A percentile compares a stretch with the other conserved stretches of the same genome.
phyloP scores from a whole-genome alignment of 2,113 vertebrate genomes.

The Indicator maculatus region DNA sequence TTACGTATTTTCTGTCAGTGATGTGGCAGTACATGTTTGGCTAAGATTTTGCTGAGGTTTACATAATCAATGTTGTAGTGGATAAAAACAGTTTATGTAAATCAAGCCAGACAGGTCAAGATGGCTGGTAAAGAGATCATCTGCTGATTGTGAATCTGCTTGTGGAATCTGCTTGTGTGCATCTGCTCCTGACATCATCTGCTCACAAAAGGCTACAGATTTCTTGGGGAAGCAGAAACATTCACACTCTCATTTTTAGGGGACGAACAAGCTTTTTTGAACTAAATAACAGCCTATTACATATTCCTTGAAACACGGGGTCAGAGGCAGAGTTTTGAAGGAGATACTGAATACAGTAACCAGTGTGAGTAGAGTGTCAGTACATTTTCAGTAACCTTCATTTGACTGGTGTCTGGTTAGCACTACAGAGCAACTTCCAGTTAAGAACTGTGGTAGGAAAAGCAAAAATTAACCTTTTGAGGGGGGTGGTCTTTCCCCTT shows the following conservation, averaged over 20 bases:
- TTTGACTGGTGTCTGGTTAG: background rate
- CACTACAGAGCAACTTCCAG: background rate
- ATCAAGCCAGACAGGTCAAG: slow-evolving; percentile 47
- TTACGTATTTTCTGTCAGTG: background rate
- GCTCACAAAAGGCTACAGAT: background rate
- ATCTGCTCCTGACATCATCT: slow-evolving; percentile 8
- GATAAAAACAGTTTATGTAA: slow-evolving; percentile 35
- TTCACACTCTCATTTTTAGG: background rate
- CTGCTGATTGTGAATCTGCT: slow-evolving; percentile 34
- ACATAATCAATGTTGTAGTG: slow-evolving; percentile 13
- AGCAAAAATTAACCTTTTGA: background rate
- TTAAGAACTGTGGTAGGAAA: background rate
- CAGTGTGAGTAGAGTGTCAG: background rate
- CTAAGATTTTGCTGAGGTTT: slow-evolving; percentile 27
- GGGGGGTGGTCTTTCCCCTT: background rate
- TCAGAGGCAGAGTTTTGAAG: background rate
- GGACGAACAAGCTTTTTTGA: background rate
- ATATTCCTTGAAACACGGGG: background rate
- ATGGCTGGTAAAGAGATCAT: slow-evolving; percentile 37
- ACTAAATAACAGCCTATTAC: background rate
- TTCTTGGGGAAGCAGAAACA: background rate
- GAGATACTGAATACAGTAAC: background rate
- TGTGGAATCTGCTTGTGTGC: slow-evolving; percentile 19
- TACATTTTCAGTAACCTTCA: background rate
- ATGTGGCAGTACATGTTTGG: slow-evolving; percentile 2